Evolutionary conservation across 2,797 vertebrate genomes (phyloP).

Genomic region (Paramormyrops hopkinsi): DNA sequence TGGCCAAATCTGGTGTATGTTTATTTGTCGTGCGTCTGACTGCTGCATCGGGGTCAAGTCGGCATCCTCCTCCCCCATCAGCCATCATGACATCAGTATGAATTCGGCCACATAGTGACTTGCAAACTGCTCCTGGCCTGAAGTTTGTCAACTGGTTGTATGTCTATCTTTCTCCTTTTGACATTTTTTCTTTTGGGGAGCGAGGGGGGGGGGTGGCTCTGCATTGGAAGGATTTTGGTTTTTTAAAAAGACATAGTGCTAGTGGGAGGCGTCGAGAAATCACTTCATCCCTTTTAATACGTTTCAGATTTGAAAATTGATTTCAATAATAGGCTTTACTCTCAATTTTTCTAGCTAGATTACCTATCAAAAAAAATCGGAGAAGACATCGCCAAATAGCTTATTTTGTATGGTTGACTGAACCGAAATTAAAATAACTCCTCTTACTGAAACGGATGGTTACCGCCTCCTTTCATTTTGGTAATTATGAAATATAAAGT

Average conservation of each 20-base stretch:
- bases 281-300: not conserved
- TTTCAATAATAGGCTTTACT: not conserved
- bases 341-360: not conserved
- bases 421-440: not conserved
- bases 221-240: not conserved
- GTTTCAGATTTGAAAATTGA: constrained; percentile 1
- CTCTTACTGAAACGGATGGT: not conserved
- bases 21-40: not conserved
- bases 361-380: not conserved
- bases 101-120: not conserved
- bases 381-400: not conserved
- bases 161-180: not conserved
- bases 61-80: not conserved
- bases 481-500: constrained; percentile 10
- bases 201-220: not conserved
- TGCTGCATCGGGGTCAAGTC: not conserved
- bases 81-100: not conserved
- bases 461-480: not conserved
- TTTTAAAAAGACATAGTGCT: not conserved
- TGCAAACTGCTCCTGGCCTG: not conserved
- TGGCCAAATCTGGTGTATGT: not conserved
- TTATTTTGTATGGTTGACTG: not conserved
- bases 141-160: not conserved
- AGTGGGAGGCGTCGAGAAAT: not conserved
- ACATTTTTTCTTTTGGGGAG: not conserved